Evolutionary conservation across 2,888 invertebrate genomes (phyloP), one percentile per base, ranked within the genome.

Genomic region (Callyntrura guangdongensis): DNA sequence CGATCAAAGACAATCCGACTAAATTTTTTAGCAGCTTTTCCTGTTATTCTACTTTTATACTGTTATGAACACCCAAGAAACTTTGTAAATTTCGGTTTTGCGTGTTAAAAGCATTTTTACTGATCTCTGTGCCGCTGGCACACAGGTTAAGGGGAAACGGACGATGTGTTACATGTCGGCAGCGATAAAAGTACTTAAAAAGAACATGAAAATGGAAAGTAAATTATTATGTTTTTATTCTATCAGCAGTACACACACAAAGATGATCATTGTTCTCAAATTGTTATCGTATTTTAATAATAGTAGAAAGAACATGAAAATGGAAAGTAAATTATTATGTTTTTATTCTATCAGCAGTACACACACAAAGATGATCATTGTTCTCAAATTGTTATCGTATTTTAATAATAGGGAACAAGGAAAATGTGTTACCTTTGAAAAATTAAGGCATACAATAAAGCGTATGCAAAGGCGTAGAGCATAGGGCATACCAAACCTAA

Each of bases 51-150:
- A 12, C 3, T 25, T 36, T 11, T 83, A 22, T 64, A 36, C 22
- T 9, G 1, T 0, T 22, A 17, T 11, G 36, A 72, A 47, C 45
- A 17, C 20, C 11, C 20, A 17, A 49, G 72, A 59, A 82, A 64
- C 61, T 64, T 25, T 22, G 20, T 61, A 82, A 82, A 82, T 82
- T 82, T 83, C 64, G 3, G 25, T 67, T 83, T 83, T 83, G 83
- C 83, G 64, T 67, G 83, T 53, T 77, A 77, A 22, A 53, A 77
- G 49, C 74, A 22, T 20, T 74, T 74, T 74, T 22, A 0, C 5
- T 22, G 5, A 49, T 74, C 49, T 74, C 49, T n/a, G 12, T 49
- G 47, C 1, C 36, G 5, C 36, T n/a, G 11, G 49, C 22, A 20
- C 25, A 47, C 72, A 72, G 47, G 47, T 17, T 72, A 47, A 17